A percentile compares a stretch with the other conserved stretches of the same genome.
phyloP scores from a whole-genome alignment of 2,888 invertebrate species.

The Scaptomyza caliginosa region DNA sequence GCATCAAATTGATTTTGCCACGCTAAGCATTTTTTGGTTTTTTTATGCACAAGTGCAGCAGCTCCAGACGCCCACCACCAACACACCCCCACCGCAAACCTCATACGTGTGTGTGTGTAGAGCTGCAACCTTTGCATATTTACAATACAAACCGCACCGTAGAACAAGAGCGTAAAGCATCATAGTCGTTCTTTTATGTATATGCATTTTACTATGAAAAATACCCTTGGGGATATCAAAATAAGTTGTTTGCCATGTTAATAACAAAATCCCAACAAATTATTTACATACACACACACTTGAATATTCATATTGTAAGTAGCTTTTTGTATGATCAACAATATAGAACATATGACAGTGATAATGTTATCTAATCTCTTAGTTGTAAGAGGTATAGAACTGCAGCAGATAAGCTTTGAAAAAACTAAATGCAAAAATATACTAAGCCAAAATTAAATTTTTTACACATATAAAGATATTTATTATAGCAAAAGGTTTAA shows the following conservation, averaged over 20 bases:
- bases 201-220: background rate
- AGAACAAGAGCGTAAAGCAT: conserved; percentile 7
- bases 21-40: conserved; percentile 65
- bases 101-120: background rate
- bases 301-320: background rate
- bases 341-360: background rate
- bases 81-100: no score
- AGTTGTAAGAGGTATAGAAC: background rate
- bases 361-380: background rate
- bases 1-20: conserved; percentile 75
- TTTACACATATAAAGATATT: no score
- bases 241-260: background rate
- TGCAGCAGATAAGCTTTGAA: background rate
- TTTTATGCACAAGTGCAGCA: conserved; percentile 42
- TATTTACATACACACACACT: background rate
- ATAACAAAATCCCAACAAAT: background rate
- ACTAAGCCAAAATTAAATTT: no score
- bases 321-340: background rate
- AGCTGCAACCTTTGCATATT: conserved; percentile 54
- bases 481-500: no score
- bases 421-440: background rate
- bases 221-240: background rate
- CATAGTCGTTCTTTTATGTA: conserved; percentile 1
- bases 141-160: conserved; percentile 30
- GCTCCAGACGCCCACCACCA: background rate